Conservation (phyloP, 2,113 vertebrate species). For the Salvelinus alpinus region DNA sequence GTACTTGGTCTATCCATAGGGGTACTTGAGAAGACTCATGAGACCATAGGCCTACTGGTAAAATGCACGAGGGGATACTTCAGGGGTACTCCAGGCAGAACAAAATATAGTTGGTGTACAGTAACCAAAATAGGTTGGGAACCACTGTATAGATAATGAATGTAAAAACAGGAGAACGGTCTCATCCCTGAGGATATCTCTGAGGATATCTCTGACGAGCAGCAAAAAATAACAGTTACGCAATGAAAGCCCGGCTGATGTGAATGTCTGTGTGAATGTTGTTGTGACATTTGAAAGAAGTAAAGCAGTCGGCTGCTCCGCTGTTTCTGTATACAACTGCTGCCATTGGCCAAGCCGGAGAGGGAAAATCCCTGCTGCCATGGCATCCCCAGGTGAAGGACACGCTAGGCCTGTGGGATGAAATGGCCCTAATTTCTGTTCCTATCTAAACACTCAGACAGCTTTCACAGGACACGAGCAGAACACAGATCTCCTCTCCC, state of each 20-base stretch:
- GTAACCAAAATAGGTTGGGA: too few relatives aligned
- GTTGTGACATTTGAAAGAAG: slow-evolving; percentile 34
- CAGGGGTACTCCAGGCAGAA: too few relatives aligned
- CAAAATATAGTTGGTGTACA: too few relatives aligned
- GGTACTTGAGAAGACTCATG: too few relatives aligned
- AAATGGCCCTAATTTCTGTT: slow-evolving; percentile 26
- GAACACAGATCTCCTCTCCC: too few relatives aligned
- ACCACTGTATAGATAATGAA: too few relatives aligned
- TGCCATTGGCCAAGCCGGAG: neutral
- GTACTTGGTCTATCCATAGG: too few relatives aligned
- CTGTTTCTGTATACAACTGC: neutral
- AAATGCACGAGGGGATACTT: too few relatives aligned
- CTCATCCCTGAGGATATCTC: too few relatives aligned
- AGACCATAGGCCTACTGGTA: too few relatives aligned
- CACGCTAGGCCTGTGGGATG: slow-evolving; percentile 15
- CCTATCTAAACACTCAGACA: neutral
- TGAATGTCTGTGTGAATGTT: neutral
- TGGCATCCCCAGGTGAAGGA: slow-evolving; percentile 57
- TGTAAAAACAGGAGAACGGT: too few relatives aligned
- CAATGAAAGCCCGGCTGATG: slow-evolving; percentile 18
- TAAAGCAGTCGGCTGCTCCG: neutral
- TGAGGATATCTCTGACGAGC: neutral
- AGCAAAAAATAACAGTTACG: slow-evolving; percentile 40
- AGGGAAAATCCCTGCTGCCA: slow-evolving; percentile 27
- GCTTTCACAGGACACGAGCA: too few relatives aligned